Base-by-base conservation (phyloP, 2,113 vertebrate species). In the Vireo altiloquus region DNA sequence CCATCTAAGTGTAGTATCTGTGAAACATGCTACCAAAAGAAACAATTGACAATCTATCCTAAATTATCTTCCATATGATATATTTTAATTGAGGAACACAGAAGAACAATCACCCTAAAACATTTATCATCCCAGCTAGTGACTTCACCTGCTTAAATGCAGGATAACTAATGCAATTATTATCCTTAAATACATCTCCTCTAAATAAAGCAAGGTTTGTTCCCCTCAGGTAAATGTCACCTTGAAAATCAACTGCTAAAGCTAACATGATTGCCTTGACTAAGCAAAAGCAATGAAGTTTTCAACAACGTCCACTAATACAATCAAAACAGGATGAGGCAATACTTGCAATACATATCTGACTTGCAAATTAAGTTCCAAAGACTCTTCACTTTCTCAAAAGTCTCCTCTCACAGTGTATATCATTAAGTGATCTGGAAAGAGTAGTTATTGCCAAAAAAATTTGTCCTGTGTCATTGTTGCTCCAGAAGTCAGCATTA, bases 181-280 rank as follows among this genome's bases (percentile, higher is more conserved):
- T 60, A 70, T 42, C 46, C 87, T 90, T 54, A 74, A 90, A 59
- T 47, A 60, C 6, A 9, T 50, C 42, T 75, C 5, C 46, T 59
- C 54, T 52, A 22, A 79, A 82, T 33, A 90, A 90, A 93, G 39
- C 35, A 27, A 90, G 75, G 68, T 74, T 86, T 86, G 50, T 13
- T 78, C 44, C 85, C 65, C 60, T 56, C 30, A 44, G 56, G 40
- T 81, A 66, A 94, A 92, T 24, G 52, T 78, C 79, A 86, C 90
- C 68, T 86, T 87, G 77, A 92, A 92, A 95, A 88, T 47, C 53
- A 93, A 40, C 76, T 68, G 60, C 68, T 81, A 68, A 88, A 81
- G 52, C 76, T 63, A 86, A 61, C 25, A 15, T 5, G 31, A 74
- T 54, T 81, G 80, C 60, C 37, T 59, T 69, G 65, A 46, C 63